Percentiles rank a stretch among this genome's conserved stretches.
Evolutionary conservation across 2,888 invertebrate species (phyloP).

Genomic region (Hypolimnas misippus): DNA sequence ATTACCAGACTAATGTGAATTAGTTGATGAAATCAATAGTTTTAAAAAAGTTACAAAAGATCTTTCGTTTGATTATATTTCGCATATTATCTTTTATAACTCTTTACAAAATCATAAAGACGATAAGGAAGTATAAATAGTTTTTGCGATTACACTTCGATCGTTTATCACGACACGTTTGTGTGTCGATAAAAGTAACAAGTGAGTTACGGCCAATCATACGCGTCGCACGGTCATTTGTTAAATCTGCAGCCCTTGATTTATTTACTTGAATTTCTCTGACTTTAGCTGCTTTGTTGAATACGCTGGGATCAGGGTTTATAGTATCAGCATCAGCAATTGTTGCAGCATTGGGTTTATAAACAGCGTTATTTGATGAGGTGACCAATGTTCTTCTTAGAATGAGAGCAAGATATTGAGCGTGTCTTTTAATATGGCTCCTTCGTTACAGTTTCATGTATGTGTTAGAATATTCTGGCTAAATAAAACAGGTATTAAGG

Average conservation of each 20-base stretch:
- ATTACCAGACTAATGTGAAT: too few relatives aligned
- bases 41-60: too few relatives aligned
- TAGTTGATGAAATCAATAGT: too few relatives aligned
- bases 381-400: too few relatives aligned
- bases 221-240: constrained; percentile 14
- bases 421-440: too few relatives aligned
- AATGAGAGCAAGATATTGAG: too few relatives aligned
- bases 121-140: constrained; percentile 43
- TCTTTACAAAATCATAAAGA: constrained; percentile 34
- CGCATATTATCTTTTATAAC: too few relatives aligned
- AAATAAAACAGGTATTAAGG: too few relatives aligned
- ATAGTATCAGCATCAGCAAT: background rate
- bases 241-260: constrained; percentile 10
- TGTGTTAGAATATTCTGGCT: too few relatives aligned
- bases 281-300: background rate
- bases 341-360: background rate
- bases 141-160: constrained; percentile 38
- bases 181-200: constrained; percentile 21
- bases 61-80: too few relatives aligned
- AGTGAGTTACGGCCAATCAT: constrained; percentile 21
- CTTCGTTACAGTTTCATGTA: too few relatives aligned
- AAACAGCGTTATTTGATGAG: too few relatives aligned
- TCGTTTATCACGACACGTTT: constrained; percentile 34
- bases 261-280: constrained; percentile 13
- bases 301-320: background rate